Evolutionary conservation across 2,797 vertebrate species (phyloP).

Genomic region (Yasuhikotakia modesta): DNA sequence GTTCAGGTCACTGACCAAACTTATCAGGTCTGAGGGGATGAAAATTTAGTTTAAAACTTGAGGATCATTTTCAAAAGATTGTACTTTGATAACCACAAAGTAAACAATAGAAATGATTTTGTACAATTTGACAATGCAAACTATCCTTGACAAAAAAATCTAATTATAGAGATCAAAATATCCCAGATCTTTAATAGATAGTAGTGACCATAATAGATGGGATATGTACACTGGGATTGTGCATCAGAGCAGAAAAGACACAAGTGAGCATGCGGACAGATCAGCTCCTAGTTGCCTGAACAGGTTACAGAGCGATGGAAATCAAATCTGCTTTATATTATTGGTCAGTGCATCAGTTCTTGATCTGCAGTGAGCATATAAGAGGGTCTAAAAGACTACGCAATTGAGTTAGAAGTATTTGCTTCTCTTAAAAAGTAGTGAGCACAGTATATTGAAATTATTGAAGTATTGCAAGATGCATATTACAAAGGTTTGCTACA

Average conservation of each 20-base stretch:
- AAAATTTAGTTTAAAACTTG: too few species aligned
- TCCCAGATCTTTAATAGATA: too few species aligned
- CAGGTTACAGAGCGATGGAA: conserved; percentile 40
- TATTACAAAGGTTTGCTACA: too few species aligned
- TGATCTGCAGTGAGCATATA: background rate
- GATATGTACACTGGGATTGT: too few species aligned
- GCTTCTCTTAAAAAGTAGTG: background rate
- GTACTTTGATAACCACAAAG: background rate
- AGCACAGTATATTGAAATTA: background rate
- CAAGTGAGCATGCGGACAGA: background rate
- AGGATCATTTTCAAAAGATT: too few species aligned
- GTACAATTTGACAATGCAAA: background rate
- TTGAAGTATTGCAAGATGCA: too few species aligned
- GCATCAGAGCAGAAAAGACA: background rate
- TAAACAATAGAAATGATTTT: too few species aligned
- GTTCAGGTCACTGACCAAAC: too few species aligned
- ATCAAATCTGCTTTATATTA: conserved; percentile 34
- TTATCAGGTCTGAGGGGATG: background rate
- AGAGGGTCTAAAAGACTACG: background rate
- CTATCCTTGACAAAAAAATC: background rate
- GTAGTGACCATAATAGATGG: too few species aligned
- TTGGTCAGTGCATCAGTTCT: background rate
- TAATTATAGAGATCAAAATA: too few species aligned
- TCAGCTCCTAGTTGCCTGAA: background rate
- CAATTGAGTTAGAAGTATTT: background rate